Base-by-base conservation (phyloP, 2,888 invertebrate species). In the Drosophila limbata region DNA sequence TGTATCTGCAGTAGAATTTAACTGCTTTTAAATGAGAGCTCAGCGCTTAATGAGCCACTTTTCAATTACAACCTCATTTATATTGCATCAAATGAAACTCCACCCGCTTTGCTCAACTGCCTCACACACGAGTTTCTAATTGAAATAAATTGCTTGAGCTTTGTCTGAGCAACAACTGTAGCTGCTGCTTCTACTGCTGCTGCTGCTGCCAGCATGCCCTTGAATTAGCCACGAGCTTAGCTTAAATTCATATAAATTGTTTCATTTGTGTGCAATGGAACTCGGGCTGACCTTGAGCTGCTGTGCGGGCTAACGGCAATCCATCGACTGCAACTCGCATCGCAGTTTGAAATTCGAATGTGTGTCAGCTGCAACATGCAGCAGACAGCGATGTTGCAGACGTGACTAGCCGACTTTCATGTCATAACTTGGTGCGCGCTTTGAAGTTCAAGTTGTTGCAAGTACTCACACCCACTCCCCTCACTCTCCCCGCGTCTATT, bases 381-480 rank as follows among this genome's bases (percentile, higher is more conserved):
- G 71, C 75, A 47, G 53, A 56, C 57, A 56, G 66, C 60, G 28
- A 39, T 69, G 87, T 60, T 65, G 80, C 64, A 84, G 84, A 85
- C 85, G 89, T 85, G 85, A 85, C 85, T 85, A 85, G 87, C 89
- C 89, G 85, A 85, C 89, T 85, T 85, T 89, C 85, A 87, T 85
- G 89, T 85, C 85, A 85, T 85, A 85, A 89, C 88, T 86, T 88
- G 70, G 63, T 73, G 81, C 44, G 78, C 81, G 74, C 83, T 82
- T 82, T 85, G 85, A 89, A 85, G 85, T 89, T 89, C 89, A 85
- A 85, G 83, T 88, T 88, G 84, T 44, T 59, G 21, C 60, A 37
- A 25, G 31, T 17, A 31, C 28, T 28, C 28, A 28, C 28, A 53
- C 35, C 51, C 56, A 25, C 55, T 28, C 28, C 28, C 44, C 51